Evolutionary conservation across 2,888 invertebrate genomes (phyloP).

Genomic region (Sericinus montela): DNA sequence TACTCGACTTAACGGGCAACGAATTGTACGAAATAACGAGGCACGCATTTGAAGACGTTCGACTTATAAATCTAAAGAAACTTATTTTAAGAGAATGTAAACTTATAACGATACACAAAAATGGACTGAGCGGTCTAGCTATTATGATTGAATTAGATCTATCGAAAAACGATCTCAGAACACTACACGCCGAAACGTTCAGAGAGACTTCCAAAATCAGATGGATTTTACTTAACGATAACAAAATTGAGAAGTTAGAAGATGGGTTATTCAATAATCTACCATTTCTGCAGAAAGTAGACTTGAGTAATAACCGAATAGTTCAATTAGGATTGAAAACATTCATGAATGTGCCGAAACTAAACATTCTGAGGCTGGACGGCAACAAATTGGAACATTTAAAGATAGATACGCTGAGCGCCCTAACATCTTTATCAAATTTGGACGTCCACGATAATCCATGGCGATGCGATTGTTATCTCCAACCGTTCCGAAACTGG

Average conservation of each 20-base stretch:
- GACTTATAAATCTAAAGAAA: conserved; percentile 89
- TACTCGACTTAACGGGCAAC: conserved; percentile 86
- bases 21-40: conserved; percentile 81
- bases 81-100: conserved; percentile 87
- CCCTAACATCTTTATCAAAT: conserved; percentile 83
- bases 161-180: conserved; percentile 84
- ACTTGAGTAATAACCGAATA: conserved; percentile 87
- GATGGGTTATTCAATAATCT: conserved; percentile 88
- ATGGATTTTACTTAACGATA: conserved; percentile 86
- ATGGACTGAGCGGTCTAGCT: conserved; percentile 86
- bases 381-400: conserved; percentile 86
- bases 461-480: conserved; percentile 93
- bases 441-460: conserved; percentile 89
- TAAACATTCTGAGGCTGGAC: conserved; percentile 84
- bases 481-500: conserved; percentile 89
- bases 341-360: conserved; percentile 83
- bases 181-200: conserved; percentile 84
- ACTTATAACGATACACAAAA: conserved; percentile 84
- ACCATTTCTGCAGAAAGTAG: conserved; percentile 85
- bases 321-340: conserved; percentile 83
- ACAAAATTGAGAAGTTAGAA: conserved; percentile 85
- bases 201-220: conserved; percentile 84
- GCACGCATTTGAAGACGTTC: conserved; percentile 83
- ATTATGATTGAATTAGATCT: conserved; percentile 91
- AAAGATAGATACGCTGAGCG: conserved; percentile 81